phyloP scores from a whole-genome alignment of 2,888 invertebrate species.

The Invenusta paracnida region DNA sequence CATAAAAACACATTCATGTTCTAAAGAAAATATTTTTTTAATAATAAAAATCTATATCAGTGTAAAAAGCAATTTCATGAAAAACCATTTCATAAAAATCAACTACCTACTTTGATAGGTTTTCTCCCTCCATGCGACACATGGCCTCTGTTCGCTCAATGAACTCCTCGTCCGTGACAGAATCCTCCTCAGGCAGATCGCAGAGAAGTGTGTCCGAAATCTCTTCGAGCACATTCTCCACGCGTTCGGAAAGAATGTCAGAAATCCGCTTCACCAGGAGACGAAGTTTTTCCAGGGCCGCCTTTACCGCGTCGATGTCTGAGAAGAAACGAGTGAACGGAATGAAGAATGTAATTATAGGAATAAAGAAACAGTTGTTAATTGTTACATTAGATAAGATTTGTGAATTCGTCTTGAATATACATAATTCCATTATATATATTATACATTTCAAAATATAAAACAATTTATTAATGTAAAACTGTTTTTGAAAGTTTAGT shows the following conservation, averaged over 20 bases:
- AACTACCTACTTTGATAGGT: constrained; percentile 62
- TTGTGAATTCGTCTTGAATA: too few relatives aligned
- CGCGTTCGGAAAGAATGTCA: constrained; percentile 82
- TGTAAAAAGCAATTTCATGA: background rate
- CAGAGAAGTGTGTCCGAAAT: constrained; percentile 80
- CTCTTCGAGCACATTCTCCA: constrained; percentile 76
- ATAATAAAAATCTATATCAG: too few relatives aligned
- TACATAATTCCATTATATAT: too few relatives aligned
- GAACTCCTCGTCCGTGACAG: constrained; percentile 81
- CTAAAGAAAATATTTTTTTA: too few relatives aligned
- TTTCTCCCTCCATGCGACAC: constrained; percentile 53
- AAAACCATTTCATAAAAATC: background rate
- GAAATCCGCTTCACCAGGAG: constrained; percentile 67
- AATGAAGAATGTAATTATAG: too few relatives aligned
- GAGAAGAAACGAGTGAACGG: too few relatives aligned
- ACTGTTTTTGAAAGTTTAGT: too few relatives aligned
- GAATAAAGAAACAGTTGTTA: too few relatives aligned
- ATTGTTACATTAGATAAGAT: too few relatives aligned
- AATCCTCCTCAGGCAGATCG: constrained; percentile 74
- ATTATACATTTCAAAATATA: too few relatives aligned
- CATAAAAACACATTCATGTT: too few relatives aligned
- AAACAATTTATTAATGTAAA: too few relatives aligned
- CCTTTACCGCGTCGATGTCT: constrained; percentile 55
- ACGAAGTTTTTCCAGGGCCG: constrained; percentile 54
- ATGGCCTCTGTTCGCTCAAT: constrained; percentile 75